phyloP scores from a whole-genome alignment of 2,113 vertebrate species.

The Tretioscincus oriximinensis region DNA sequence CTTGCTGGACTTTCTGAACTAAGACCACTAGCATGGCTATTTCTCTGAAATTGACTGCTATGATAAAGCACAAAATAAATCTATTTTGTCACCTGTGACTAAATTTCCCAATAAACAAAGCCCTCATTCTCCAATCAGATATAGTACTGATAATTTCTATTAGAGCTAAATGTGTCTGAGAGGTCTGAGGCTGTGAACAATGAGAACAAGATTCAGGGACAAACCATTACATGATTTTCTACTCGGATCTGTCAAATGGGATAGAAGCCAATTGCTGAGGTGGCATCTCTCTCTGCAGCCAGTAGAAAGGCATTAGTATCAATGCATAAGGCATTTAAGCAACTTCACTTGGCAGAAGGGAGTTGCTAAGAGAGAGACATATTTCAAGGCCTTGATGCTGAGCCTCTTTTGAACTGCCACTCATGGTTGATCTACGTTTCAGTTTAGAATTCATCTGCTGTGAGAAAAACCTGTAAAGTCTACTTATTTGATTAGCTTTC shows the following conservation, averaged over 20 bases:
- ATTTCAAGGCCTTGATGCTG: constrained; percentile 30
- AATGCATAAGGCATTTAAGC: constrained; percentile 7
- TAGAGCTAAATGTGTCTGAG: constrained; percentile 1
- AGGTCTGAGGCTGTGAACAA: neutral
- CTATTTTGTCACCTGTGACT: neutral
- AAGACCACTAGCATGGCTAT: too few species aligned
- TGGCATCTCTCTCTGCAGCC: constrained; percentile 1
- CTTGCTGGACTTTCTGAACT: too few species aligned
- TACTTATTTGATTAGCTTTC: neutral
- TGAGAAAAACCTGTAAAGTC: neutral
- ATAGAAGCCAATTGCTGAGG: constrained; percentile 38
- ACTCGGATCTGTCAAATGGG: neutral
- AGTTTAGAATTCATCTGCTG: neutral
- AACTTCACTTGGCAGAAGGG: neutral
- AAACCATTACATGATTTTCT: constrained; percentile 4
- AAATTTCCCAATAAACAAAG: too few species aligned
- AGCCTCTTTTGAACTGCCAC: constrained; percentile 16
- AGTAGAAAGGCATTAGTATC: neutral
- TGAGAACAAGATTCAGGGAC: constrained; percentile 12
- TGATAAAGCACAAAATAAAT: neutral
- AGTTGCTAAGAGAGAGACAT: constrained; percentile 23
- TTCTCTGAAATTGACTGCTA: neutral
- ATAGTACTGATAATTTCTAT: neutral
- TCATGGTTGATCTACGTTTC: constrained; percentile 18
- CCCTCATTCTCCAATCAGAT: neutral